Evolutionary conservation across 2,797 vertebrate genomes (phyloP).

Genomic region (Vultur gryphus): DNA sequence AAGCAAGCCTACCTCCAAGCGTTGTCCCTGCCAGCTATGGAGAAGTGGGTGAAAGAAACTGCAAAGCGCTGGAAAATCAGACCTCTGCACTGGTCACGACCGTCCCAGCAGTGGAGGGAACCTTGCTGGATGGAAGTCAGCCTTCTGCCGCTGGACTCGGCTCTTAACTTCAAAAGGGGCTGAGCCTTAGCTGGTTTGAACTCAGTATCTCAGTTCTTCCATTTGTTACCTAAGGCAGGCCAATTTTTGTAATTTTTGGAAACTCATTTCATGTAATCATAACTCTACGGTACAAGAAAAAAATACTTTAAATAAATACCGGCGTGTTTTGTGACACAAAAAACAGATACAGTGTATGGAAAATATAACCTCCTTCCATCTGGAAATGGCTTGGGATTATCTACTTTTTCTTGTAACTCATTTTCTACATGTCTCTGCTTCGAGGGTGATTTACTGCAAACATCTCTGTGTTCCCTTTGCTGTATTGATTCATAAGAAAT

Average conservation of each 20-base stretch:
- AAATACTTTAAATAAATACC: conserved; percentile 54
- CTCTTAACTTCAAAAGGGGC: background rate
- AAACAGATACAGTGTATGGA: conserved; percentile 42
- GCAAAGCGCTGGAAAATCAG: background rate
- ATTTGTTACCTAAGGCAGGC: conserved; percentile 51
- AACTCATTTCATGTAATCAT: conserved; percentile 27
- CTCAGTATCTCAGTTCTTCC: conserved; percentile 39
- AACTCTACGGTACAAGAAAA: background rate
- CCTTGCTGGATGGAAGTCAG: background rate
- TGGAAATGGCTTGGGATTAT: conserved; percentile 62
- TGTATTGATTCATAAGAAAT: conserved; percentile 70
- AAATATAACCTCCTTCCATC: conserved; percentile 62
- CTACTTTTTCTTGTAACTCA: conserved; percentile 56
- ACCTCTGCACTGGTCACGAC: background rate
- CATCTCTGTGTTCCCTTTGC: conserved; percentile 51
- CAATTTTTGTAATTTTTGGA: conserved; percentile 56
- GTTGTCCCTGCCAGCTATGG: background rate
- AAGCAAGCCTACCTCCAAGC: background rate
- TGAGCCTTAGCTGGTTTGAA: conserved; percentile 1
- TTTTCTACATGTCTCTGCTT: conserved; percentile 45
- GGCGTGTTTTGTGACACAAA: conserved; percentile 52
- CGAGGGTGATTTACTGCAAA: conserved; percentile 59
- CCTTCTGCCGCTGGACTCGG: background rate
- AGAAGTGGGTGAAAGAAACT: background rate
- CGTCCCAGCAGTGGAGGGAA: background rate